Evolutionary conservation across 64 coral and sea anemone genomes (phyloP).

Genomic region (Anthopleura sola): DNA sequence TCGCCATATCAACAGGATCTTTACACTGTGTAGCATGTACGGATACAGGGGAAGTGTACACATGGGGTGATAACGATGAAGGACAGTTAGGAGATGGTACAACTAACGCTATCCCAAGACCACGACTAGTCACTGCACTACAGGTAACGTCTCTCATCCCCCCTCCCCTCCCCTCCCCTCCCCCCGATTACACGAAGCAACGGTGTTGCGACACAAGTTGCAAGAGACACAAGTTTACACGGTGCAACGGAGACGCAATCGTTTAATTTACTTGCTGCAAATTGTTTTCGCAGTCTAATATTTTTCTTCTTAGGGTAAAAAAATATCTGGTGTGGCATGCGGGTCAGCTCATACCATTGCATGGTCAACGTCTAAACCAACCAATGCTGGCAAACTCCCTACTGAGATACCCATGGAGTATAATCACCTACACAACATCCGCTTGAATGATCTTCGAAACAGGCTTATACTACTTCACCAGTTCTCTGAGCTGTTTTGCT

Average conservation of each 20-base stretch:
- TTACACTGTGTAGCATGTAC: slow-evolving; percentile 98
- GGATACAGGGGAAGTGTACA: slow-evolving; percentile 95
- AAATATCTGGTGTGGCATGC: slow-evolving; percentile 92
- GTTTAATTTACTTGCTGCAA: too few relatives aligned
- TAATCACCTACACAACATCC: slow-evolving; percentile 79
- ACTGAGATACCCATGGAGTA: slow-evolving; percentile 90
- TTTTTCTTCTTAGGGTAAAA: slow-evolving; percentile 78
- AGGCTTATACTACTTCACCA: slow-evolving; percentile 89
- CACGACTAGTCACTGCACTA: slow-evolving; percentile 84
- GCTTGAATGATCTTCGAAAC: slow-evolving; percentile 59
- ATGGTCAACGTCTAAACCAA: slow-evolving; percentile 97
- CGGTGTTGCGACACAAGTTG: too few relatives aligned
- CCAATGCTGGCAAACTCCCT: slow-evolving; percentile 86
- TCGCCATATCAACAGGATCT: slow-evolving; percentile 90
- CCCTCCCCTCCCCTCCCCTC: too few relatives aligned
- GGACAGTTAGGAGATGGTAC: slow-evolving; percentile 96
- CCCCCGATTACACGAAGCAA: too few relatives aligned
- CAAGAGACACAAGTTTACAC: too few relatives aligned
- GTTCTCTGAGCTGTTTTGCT: slow-evolving; percentile 95
- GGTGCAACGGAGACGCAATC: too few relatives aligned
- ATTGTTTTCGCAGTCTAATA: too few relatives aligned
- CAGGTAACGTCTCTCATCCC: slow-evolving; percentile 58
- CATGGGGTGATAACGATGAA: slow-evolving; percentile 99
- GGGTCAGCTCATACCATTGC: slow-evolving; percentile 97
- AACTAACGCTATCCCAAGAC: slow-evolving; percentile 90